Evolutionary conservation across 2,113 vertebrate species (phyloP).

Genomic region (Entosphenus tridentatus): DNA sequence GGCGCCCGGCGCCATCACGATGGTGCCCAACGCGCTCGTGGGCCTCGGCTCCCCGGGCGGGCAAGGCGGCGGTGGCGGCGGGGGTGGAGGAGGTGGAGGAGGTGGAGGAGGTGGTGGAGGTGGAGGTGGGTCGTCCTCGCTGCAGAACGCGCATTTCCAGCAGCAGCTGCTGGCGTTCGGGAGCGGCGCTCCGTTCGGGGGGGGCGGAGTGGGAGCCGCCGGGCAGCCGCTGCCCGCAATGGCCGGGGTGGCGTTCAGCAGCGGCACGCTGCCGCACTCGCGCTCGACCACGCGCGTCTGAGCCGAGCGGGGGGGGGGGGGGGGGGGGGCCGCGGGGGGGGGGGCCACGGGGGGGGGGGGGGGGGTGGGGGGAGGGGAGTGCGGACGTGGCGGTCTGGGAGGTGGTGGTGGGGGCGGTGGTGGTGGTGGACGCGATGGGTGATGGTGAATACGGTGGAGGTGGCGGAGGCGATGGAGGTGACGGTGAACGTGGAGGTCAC

Average conservation of each 20-base stretch:
- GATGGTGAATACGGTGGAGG: too few relatives aligned
- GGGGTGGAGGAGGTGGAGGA: background rate
- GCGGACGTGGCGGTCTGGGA: too few relatives aligned
- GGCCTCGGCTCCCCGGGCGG: conserved; percentile 14
- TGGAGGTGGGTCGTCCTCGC: too few relatives aligned
- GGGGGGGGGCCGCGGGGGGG: too few relatives aligned
- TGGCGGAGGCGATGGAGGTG: too few relatives aligned
- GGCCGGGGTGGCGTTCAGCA: conserved; percentile 17
- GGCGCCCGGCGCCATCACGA: conserved; percentile 73
- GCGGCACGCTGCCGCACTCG: conserved; percentile 86
- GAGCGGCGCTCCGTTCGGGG: conserved; percentile 80
- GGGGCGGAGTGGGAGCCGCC: background rate
- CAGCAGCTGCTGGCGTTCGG: conserved; percentile 44
- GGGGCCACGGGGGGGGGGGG: too few relatives aligned
- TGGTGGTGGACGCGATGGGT: too few relatives aligned
- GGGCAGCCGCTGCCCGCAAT: conserved; percentile 12
- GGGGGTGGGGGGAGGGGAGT: too few relatives aligned
- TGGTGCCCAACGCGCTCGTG: conserved; percentile 70
- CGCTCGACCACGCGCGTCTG: conserved; percentile 97
- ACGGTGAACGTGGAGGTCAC: too few relatives aligned
- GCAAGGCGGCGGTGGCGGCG: background rate
- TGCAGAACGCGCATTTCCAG: conserved; percentile 7
- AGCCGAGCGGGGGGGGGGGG: too few relatives aligned
- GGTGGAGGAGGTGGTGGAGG: too few relatives aligned
- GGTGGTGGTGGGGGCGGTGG: too few relatives aligned